Evolutionary conservation across 2,113 vertebrate genomes (phyloP).

Genomic region (Rutilus rutilus): DNA sequence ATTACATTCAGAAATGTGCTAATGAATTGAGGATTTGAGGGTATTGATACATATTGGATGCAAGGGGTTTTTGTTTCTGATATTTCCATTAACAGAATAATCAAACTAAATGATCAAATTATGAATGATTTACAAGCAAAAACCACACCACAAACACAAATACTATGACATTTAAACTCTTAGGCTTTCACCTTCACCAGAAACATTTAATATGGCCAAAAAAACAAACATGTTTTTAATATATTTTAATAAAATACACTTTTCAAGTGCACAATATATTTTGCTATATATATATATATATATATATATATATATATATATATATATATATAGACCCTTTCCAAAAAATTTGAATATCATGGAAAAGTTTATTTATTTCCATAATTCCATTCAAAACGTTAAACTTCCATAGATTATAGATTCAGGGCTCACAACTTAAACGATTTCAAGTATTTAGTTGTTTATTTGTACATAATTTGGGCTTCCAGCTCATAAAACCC

Average conservation of each 20-base stretch:
- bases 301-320: too few relatives aligned
- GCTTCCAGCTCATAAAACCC: too few relatives aligned
- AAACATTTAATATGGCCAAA: background rate
- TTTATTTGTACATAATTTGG: too few relatives aligned
- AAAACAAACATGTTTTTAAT: background rate
- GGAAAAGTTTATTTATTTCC: too few relatives aligned
- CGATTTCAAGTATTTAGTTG: too few relatives aligned
- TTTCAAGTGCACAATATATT: background rate
- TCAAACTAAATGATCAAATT: background rate
- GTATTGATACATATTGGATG: background rate
- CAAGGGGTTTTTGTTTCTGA: too few relatives aligned
- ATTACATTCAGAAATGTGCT: conserved; percentile 34
- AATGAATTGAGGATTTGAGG: conserved; percentile 36
- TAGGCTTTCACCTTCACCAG: background rate
- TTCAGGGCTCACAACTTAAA: too few relatives aligned
- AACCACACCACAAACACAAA: background rate
- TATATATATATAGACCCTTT: too few relatives aligned
- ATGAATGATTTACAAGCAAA: background rate
- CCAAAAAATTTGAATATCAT: too few relatives aligned
- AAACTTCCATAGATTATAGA: too few relatives aligned
- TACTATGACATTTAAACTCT: background rate
- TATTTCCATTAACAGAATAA: background rate
- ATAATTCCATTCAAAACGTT: too few relatives aligned
- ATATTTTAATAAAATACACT: too few relatives aligned
- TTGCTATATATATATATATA: background rate